Percentiles rank a stretch among this genome's conserved stretches.
phyloP scores from a whole-genome alignment of 2,888 invertebrate genomes.

The Tenthredo livida region DNA sequence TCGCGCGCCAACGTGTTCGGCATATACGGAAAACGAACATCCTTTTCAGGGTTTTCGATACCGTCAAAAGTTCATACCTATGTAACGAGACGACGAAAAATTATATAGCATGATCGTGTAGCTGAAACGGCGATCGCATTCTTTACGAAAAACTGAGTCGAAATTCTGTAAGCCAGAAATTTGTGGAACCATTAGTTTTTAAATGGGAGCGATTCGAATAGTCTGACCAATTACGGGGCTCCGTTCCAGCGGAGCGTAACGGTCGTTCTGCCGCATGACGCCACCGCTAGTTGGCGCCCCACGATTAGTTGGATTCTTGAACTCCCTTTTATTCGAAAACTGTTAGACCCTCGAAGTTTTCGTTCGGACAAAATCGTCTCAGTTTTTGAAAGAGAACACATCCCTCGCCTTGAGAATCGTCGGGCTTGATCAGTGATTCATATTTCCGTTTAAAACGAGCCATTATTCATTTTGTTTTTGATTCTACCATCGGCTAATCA shows the following conservation, averaged over 20 bases:
- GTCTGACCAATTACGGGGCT: neutral
- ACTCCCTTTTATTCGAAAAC: neutral
- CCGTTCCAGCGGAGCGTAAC: neutral
- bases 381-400: neutral
- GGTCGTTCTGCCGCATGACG: conserved; percentile 4
- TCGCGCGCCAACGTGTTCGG: neutral
- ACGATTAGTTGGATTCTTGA: neutral
- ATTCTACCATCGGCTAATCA: conserved; percentile 11
- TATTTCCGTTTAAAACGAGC: neutral
- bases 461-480: neutral
- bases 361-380: neutral
- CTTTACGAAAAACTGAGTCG: neutral
- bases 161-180: neutral
- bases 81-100: neutral
- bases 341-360: neutral
- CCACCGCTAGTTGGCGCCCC: conserved; percentile 16
- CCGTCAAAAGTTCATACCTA: neutral
- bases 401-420: neutral
- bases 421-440: neutral
- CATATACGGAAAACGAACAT: neutral
- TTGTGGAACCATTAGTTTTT: neutral
- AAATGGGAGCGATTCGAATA: neutral
- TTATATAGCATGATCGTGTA: neutral
- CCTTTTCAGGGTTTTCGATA: neutral
- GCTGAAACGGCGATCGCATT: neutral